Evolutionary conservation across 1,140 invertebrate genomes (phyloP).

Genomic region (Leptoteleia sp.): DNA sequence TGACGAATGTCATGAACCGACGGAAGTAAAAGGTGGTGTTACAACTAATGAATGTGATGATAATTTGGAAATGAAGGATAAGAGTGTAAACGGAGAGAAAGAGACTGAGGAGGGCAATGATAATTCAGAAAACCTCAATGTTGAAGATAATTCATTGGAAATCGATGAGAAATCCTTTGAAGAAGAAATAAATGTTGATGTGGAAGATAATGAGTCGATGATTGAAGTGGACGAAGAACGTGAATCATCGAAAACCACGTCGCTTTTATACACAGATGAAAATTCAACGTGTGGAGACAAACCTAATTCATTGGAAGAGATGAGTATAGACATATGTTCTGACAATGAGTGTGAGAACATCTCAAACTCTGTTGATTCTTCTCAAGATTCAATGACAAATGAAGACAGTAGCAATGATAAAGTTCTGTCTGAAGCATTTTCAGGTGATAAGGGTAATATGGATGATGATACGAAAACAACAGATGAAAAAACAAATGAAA

Average conservation of each 20-base stretch:
- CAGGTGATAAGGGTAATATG: not conserved
- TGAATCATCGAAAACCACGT: not conserved
- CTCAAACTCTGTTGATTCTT: conserved; percentile 21
- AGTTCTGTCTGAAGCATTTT: not conserved
- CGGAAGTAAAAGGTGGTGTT: no score
- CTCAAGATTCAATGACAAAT: conserved; percentile 26
- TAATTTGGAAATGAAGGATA: no score
- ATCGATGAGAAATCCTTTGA: not conserved
- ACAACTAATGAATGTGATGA: no score
- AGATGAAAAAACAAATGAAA: conserved; percentile 5
- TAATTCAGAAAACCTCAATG: not conserved
- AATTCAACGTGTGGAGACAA: not conserved
- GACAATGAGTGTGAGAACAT: conserved; percentile 24
- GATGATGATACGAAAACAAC: conserved; percentile 1
- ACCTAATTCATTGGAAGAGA: not conserved
- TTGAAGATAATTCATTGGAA: conserved; percentile 7
- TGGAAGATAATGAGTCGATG: conserved; percentile 3
- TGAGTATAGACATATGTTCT: conserved; percentile 26
- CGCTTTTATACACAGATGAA: not conserved
- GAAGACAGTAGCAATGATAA: conserved; percentile 23
- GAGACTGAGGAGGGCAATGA: not conserved
- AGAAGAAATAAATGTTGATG: not conserved
- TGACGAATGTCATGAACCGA: no score
- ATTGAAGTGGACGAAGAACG: not conserved
- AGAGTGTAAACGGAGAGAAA: no score